Evolutionary conservation across 2,113 vertebrate species (phyloP).

Genomic region (Campylomormyrus tamandua): DNA sequence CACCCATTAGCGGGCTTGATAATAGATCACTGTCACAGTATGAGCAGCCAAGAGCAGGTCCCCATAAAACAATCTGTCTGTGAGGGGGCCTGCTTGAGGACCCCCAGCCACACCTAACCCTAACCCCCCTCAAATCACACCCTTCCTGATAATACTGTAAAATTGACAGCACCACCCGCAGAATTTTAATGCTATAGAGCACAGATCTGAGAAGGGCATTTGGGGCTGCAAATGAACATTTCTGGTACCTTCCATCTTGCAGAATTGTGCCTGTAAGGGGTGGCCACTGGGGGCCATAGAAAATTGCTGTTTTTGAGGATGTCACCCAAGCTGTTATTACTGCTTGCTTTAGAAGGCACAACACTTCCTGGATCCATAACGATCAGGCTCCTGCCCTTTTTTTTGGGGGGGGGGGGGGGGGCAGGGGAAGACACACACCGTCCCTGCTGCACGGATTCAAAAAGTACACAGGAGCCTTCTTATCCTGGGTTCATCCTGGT

Average conservation of each 20-base stretch:
- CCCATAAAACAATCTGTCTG: background rate
- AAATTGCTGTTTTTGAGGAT: background rate
- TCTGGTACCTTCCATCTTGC: background rate
- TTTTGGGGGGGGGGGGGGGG: background rate
- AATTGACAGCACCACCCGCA: background rate
- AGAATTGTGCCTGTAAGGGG: background rate
- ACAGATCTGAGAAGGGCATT: background rate
- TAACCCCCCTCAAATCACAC: background rate
- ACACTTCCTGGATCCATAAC: background rate
- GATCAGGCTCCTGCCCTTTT: background rate
- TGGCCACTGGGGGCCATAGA: too few species aligned
- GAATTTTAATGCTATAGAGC: background rate
- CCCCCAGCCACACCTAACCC: background rate
- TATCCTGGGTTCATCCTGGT: too few species aligned
- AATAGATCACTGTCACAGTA: slow-evolving; percentile 37
- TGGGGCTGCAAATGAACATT: background rate
- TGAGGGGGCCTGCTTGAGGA: background rate
- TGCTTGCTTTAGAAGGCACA: background rate
- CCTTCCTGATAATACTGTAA: background rate
- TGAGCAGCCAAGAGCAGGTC: slow-evolving; percentile 24
- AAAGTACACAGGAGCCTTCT: too few species aligned
- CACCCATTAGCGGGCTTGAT: slow-evolving; percentile 44
- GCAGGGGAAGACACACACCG: too few species aligned
- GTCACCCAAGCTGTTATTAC: background rate
- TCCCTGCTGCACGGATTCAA: too few species aligned